Percentiles rank a stretch among this genome's conserved stretches.
Conservation (phyloP, 2,797 vertebrate genomes). For the Peromyscus attwateri region DNA sequence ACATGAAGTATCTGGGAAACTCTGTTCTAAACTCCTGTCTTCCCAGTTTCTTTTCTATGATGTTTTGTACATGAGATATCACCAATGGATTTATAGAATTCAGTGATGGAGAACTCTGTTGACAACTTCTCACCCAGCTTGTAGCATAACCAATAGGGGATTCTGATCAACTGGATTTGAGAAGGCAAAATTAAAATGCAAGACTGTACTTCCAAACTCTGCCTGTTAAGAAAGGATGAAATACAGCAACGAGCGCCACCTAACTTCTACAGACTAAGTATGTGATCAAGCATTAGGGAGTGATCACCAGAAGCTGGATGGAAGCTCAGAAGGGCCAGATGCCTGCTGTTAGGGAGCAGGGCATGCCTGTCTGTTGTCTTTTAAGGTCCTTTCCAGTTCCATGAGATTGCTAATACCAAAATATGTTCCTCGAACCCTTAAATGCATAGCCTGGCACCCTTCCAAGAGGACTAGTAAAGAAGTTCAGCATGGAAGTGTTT, state of each 20-base stretch:
- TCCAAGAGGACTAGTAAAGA: not conserved
- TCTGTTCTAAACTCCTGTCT: not conserved
- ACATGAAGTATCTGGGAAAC: not conserved
- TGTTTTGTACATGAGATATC: not conserved
- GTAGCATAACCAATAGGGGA: not conserved
- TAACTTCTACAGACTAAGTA: not conserved
- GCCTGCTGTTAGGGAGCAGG: not conserved
- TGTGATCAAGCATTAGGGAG: not conserved
- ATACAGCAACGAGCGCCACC: not conserved
- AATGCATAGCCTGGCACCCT: not conserved
- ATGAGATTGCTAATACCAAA: not conserved
- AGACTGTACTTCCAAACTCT: not conserved
- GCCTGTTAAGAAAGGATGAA: not conserved
- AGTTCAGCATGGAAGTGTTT: not conserved
- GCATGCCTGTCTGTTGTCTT: not conserved
- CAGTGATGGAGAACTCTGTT: not conserved
- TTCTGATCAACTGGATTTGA: not conserved
- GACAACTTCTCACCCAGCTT: not conserved
- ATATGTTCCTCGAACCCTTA: not conserved
- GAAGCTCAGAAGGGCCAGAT: not conserved
- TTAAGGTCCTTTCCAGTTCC: not conserved
- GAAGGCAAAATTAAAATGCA: constrained; percentile 43
- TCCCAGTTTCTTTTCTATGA: constrained; percentile 20
- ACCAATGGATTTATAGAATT: not conserved
- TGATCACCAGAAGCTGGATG: not conserved